Conservation (phyloP, 2,113 vertebrate genomes). For the Xenus cinereus region DNA sequence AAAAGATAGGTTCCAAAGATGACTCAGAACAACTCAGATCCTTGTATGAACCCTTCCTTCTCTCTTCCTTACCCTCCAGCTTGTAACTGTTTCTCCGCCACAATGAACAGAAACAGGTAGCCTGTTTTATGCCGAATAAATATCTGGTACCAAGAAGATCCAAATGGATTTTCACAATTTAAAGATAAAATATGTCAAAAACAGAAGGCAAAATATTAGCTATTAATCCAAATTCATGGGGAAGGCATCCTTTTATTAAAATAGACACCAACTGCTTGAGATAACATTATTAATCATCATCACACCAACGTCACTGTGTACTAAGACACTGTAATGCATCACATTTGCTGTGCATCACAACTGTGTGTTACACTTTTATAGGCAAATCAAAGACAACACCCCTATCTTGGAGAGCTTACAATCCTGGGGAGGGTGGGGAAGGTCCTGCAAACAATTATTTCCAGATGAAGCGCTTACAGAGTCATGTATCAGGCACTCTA, state of each 20-base stretch:
- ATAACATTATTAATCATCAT: not conserved
- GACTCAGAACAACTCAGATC: constrained; percentile 11
- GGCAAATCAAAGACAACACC: not conserved
- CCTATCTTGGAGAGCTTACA: not conserved
- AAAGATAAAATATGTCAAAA: not conserved
- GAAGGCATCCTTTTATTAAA: not conserved
- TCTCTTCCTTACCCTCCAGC: not conserved
- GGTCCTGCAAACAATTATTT: not conserved
- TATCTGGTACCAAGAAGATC: not conserved
- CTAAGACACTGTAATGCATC: not conserved
- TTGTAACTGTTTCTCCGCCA: not conserved
- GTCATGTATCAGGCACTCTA: not conserved
- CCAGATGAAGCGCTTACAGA: not conserved
- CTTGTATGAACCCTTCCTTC: not conserved
- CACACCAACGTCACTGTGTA: not conserved
- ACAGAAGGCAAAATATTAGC: not conserved
- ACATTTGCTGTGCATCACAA: not conserved
- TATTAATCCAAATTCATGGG: not conserved
- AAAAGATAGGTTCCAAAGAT: not conserved
- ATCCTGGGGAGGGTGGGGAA: not conserved
- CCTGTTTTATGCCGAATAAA: not conserved
- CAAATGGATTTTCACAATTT: not conserved
- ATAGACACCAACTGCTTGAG: not conserved
- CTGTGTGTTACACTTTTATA: not conserved
- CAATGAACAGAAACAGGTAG: not conserved